Percentiles rank a stretch among this genome's conserved stretches.
phyloP scores from a whole-genome alignment of 2,113 vertebrate genomes.

The Clarias gariepinus region DNA sequence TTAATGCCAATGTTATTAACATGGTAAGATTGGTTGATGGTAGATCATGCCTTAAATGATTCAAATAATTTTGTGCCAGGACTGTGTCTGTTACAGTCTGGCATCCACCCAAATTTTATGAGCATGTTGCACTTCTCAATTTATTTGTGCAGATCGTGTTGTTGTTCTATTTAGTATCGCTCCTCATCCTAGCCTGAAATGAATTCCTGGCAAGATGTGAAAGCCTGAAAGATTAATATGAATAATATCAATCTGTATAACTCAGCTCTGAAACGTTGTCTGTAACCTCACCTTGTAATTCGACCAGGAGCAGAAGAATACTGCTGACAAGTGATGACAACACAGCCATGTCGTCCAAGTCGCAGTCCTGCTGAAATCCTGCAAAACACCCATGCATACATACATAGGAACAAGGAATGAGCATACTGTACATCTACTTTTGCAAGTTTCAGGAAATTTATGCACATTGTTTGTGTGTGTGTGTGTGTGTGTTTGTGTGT shows the following conservation, averaged over 20 bases:
- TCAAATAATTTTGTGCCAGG: neutral
- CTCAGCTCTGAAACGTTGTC: no score
- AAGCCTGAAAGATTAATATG: neutral
- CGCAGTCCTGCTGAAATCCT: slow-evolving; percentile 3
- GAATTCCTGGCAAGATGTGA: neutral
- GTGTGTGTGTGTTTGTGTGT: neutral
- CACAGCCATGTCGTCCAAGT: slow-evolving; percentile 19
- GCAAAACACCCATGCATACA: neutral
- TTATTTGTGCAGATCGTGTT: neutral
- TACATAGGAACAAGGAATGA: neutral
- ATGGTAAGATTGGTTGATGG: neutral
- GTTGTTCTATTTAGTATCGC: neutral
- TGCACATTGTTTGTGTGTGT: no score
- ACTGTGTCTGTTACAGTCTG: neutral
- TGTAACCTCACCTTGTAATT: slow-evolving; percentile 25
- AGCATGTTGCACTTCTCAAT: neutral
- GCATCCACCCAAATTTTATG: neutral
- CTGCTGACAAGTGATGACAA: neutral
- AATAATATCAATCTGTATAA: neutral
- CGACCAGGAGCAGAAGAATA: neutral
- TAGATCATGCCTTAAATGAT: neutral
- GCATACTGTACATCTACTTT: neutral
- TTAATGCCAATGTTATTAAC: neutral
- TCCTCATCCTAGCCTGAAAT: neutral
- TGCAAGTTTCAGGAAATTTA: neutral